phyloP scores from a whole-genome alignment of 2,797 vertebrate species.

The Sphenopsis melanotis region DNA sequence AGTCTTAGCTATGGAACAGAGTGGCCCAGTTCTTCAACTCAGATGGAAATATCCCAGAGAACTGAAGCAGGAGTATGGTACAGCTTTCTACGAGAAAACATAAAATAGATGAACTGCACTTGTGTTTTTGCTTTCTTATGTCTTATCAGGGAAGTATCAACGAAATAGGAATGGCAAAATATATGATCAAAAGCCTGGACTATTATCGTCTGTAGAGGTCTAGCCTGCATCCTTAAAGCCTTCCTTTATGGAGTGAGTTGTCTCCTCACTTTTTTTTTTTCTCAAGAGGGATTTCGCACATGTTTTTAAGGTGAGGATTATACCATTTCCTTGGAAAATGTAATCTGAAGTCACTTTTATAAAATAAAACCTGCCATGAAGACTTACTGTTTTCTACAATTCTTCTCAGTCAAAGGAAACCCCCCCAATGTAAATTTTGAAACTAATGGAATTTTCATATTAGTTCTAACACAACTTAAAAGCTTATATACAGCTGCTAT shows the following conservation, averaged over 20 bases:
- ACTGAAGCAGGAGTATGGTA: neutral
- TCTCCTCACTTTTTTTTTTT: neutral
- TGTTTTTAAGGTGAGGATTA: neutral
- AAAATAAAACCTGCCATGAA: neutral
- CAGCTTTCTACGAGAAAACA: neutral
- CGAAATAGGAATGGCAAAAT: neutral
- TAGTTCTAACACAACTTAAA: neutral
- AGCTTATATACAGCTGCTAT: neutral
- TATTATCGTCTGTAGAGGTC: neutral
- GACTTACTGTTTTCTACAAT: neutral
- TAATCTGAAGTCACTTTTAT: neutral
- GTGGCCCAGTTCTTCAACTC: neutral
- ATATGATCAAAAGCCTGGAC: neutral
- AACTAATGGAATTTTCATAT: neutral
- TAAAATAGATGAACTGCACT: neutral
- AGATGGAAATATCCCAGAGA: neutral
- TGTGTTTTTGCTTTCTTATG: neutral
- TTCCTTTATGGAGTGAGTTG: neutral
- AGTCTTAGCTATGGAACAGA: neutral
- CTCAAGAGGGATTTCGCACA: rapidly evolving
- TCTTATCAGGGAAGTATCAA: neutral
- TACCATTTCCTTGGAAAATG: neutral
- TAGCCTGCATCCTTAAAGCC: neutral
- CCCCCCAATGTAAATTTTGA: neutral
- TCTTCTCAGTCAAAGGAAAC: neutral